These are phyloP conservation scores for Drosophila greeni DNA, from an alignment of 2,888 invertebrate genomes.

Conservation along the genomic window DNA sequence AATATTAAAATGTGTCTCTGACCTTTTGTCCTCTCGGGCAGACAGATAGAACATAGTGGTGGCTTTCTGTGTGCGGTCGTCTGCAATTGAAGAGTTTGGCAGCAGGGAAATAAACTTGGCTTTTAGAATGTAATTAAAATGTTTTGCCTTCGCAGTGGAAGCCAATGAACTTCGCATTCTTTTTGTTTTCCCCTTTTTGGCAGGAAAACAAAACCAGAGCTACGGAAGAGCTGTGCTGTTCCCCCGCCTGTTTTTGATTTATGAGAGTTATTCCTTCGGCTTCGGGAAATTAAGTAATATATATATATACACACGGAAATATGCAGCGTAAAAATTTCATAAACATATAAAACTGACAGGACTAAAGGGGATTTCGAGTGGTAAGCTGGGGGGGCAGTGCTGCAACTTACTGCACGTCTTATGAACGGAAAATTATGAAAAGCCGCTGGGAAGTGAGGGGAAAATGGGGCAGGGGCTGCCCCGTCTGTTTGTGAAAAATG, in stretches of 20 bases:
- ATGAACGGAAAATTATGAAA: slow-evolving; percentile 70
- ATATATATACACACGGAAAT: slow-evolving; percentile 59
- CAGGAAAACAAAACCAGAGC: slow-evolving; percentile 13
- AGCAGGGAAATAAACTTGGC: slow-evolving; percentile 60
- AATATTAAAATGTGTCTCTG: slow-evolving; percentile 61
- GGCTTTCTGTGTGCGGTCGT: slow-evolving; percentile 17
- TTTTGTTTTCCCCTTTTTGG: slow-evolving; percentile 13
- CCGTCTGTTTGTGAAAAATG: slow-evolving; percentile 65
- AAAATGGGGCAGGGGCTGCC: slow-evolving; percentile 8
- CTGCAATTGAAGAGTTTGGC: slow-evolving; percentile 58
- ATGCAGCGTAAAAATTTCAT: slow-evolving; percentile 71
- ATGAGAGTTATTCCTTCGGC: slow-evolving; percentile 58
- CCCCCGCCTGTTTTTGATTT: slow-evolving; percentile 68
- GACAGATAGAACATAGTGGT: slow-evolving; percentile 25
- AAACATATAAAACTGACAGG: slow-evolving; percentile 71
- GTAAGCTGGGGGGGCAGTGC: slow-evolving; percentile 41
- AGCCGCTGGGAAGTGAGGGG: slow-evolving; percentile 38
- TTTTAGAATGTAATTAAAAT: slow-evolving; percentile 69
- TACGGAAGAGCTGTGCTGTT: slow-evolving; percentile 11
- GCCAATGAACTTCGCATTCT: slow-evolving; percentile 63
- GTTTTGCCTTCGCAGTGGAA: slow-evolving; percentile 29
- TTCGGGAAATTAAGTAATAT: slow-evolving; percentile 60
- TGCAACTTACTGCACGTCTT: slow-evolving; percentile 70
- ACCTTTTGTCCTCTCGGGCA: slow-evolving; percentile 56
- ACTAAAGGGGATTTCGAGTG: slow-evolving; percentile 28